Conservation (phyloP, 2,797 vertebrate genomes). For the Myotis findleyi region DNA sequence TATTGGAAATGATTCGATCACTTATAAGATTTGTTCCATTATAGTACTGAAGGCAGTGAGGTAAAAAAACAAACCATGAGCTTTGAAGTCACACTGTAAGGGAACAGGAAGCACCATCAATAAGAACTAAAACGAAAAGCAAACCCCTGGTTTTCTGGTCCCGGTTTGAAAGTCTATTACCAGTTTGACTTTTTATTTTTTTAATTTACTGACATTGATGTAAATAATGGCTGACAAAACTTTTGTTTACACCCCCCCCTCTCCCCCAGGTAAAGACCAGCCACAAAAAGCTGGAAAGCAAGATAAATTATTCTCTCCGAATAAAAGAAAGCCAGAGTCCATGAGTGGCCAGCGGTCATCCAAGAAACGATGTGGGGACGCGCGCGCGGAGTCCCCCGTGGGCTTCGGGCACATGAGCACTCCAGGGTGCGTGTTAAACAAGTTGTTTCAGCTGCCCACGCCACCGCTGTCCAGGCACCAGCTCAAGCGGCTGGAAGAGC, state of each 20-base stretch:
- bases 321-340: constrained; percentile 80
- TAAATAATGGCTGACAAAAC: neutral
- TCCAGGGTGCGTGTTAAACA: constrained; percentile 89
- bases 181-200: neutral
- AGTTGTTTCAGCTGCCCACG: constrained; percentile 94
- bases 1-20: neutral
- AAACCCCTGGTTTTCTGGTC: neutral
- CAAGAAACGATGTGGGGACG: constrained; percentile 90
- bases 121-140: constrained; percentile 43
- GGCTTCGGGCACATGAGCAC: constrained; percentile 84
- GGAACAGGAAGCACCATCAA: neutral
- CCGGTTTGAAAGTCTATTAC: constrained; percentile 8
- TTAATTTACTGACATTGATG: neutral
- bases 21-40: neutral
- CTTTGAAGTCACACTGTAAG: neutral
- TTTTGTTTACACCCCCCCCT: too few relatives aligned
- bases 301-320: constrained; percentile 50
- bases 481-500: constrained; percentile 97
- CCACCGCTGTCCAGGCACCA: constrained; percentile 96
- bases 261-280: constrained; percentile 32
- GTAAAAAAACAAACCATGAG: neutral
- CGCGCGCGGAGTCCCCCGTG: constrained; percentile 88
- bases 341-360: constrained; percentile 91
- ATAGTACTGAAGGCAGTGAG: neutral
- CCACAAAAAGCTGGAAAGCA: neutral